These are phyloP conservation scores for Sycophila texana DNA, from an alignment of 2,888 invertebrate species.

Conservation along the genomic window DNA sequence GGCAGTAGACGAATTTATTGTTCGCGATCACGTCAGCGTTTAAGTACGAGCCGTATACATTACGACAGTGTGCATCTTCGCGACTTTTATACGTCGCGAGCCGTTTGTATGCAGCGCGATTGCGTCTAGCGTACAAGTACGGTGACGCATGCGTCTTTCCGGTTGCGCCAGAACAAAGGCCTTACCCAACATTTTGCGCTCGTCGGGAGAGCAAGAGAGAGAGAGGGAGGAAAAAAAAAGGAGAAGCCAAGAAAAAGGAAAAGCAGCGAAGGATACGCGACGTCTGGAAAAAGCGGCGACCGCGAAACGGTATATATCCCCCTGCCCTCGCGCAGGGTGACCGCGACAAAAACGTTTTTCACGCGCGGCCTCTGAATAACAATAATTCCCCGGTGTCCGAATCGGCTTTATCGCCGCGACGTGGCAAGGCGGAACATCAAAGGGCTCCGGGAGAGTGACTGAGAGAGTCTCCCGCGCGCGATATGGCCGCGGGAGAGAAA, in stretches of 20 bases:
- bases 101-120: conserved; percentile 52
- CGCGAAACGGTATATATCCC: conserved; percentile 18
- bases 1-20: conserved; percentile 41
- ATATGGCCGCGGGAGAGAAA: conserved; percentile 19
- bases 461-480: too few relatives aligned
- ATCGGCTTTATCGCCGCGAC: conserved; percentile 29
- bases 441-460: too few relatives aligned
- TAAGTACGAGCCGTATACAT: conserved; percentile 46
- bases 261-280: background rate
- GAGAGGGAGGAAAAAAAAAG: background rate
- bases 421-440: conserved; percentile 4
- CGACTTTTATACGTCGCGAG: conserved; percentile 38
- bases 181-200: conserved; percentile 23
- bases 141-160: conserved; percentile 49
- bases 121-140: conserved; percentile 32
- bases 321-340: background rate
- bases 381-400: conserved; percentile 32
- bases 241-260: background rate
- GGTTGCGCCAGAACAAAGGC: conserved; percentile 43
- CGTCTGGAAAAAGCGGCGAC: conserved; percentile 12
- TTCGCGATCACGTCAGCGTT: conserved; percentile 31
- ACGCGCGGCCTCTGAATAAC: conserved; percentile 39
- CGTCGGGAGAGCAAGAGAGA: background rate
- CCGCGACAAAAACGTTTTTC: conserved; percentile 41
- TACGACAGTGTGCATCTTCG: conserved; percentile 33